Conservation (phyloP, 2,113 vertebrate genomes). For the Thinocorus orbignyianus region DNA sequence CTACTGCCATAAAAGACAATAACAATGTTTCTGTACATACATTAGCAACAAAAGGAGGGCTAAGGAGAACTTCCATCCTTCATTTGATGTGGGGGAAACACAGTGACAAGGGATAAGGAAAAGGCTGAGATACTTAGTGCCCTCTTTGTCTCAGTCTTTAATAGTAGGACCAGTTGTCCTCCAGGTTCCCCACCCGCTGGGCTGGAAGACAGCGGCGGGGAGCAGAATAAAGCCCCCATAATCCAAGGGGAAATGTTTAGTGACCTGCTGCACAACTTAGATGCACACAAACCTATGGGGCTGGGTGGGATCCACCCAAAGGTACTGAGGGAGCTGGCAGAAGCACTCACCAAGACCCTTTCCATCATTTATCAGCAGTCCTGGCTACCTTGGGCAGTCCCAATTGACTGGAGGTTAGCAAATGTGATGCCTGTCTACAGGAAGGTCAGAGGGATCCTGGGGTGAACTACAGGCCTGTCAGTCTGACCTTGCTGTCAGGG, state of each 20-base stretch:
- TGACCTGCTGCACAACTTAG: not conserved
- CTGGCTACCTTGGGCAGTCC: not conserved
- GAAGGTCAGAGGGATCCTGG: not conserved
- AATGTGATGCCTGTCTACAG: not conserved
- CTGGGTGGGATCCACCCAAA: not conserved
- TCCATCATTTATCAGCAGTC: not conserved
- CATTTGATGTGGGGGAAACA: not conserved
- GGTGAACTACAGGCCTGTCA: not conserved
- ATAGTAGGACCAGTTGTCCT: not conserved
- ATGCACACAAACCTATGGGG: not conserved
- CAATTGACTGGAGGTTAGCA: not conserved
- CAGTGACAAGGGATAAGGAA: not conserved
- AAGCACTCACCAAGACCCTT: not conserved
- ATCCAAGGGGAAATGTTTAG: not conserved
- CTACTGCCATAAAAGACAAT: not conserved
- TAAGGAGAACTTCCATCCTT: not conserved
- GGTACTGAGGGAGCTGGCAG: not conserved
- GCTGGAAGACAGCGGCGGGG: not conserved
- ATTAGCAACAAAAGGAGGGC: not conserved
- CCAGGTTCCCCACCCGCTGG: not conserved
- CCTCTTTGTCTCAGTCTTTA: not conserved
- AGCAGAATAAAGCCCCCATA: not conserved
- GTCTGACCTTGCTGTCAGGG: not conserved
- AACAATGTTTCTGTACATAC: not conserved
- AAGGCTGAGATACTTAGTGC: not conserved